phyloP scores from a whole-genome alignment of 2,888 invertebrate genomes.

The Petrolisthes cinctipes region DNA sequence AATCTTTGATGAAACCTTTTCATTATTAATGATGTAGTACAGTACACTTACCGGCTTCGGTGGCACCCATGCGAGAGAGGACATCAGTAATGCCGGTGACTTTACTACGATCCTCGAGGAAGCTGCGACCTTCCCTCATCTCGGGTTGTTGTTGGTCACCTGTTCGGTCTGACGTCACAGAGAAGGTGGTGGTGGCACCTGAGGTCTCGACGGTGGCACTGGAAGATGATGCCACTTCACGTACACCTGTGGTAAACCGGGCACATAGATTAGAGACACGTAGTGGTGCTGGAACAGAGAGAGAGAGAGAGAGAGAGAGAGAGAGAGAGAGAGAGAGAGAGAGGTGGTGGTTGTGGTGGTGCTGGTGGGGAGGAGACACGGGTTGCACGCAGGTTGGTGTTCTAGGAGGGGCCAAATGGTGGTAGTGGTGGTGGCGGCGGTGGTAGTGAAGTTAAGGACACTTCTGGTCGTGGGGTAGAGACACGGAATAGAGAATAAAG shows the following conservation, averaged over 20 bases:
- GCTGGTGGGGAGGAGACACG: background rate
- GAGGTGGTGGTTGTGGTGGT: background rate
- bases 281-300: background rate
- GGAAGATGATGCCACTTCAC: slow-evolving; percentile 39
- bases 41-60: slow-evolving; percentile 75
- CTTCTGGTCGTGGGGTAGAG: too few species aligned
- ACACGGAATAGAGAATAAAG: too few species aligned
- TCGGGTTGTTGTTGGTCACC: background rate
- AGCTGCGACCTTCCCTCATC: slow-evolving; percentile 70
- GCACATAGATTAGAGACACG: background rate
- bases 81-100: slow-evolving; percentile 83
- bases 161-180: background rate
- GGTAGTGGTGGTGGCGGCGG: too few species aligned
- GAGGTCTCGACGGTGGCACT: slow-evolving; percentile 46
- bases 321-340: background rate
- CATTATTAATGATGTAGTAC: background rate
- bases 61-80: slow-evolving; percentile 82
- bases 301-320: background rate
- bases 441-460: too few species aligned
- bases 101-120: slow-evolving; percentile 79
- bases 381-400: background rate
- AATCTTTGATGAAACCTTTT: background rate
- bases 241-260: slow-evolving; percentile 18
- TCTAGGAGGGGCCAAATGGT: background rate
- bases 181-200: slow-evolving; percentile 29